A percentile compares a stretch with the other conserved stretches of the same genome.
These are phyloP conservation scores for Ryuthela nishihirai DNA, from an alignment of 2,888 invertebrate species.

Conservation along the genomic window DNA sequence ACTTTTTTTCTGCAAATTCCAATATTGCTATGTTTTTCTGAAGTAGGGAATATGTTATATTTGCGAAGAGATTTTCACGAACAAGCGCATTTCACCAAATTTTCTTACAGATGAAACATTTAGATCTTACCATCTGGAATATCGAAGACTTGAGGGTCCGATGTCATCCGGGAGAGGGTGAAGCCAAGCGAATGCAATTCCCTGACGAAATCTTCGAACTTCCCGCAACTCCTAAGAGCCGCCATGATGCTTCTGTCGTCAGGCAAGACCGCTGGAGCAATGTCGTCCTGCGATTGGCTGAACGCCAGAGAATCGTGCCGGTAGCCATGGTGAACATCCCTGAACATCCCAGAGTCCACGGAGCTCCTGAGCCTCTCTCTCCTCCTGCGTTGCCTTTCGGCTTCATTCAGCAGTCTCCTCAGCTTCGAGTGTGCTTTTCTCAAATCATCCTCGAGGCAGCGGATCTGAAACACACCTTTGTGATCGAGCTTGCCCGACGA, in stretches of 20 bases:
- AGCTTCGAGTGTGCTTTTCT: constrained; percentile 31
- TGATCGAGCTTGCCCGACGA: constrained; percentile 1
- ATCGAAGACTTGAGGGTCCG: no score
- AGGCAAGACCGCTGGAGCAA: no score
- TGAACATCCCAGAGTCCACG: no score
- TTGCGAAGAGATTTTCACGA: no score
- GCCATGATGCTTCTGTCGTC: constrained; percentile 21
- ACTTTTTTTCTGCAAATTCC: no score
- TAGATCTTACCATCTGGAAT: no score
- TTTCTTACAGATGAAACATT: no score
- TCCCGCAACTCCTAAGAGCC: constrained; percentile 17
- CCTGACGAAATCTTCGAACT: constrained; percentile 19
- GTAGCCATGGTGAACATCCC: neutral
- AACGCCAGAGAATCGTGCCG: neutral
- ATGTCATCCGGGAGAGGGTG: constrained; percentile 3
- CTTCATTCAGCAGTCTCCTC: constrained; percentile 25
- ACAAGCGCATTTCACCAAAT: no score
- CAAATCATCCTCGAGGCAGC: constrained; percentile 25
- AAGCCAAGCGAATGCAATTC: constrained; percentile 14
- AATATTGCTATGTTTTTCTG: no score
- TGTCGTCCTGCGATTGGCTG: no score
- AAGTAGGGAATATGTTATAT: no score
- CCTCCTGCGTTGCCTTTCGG: constrained; percentile 17
- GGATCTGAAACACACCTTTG: constrained; percentile 13
- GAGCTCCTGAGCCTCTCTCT: constrained; percentile 14